Base-by-base conservation (phyloP, 2,113 vertebrate species). In the Gavia stellata region DNA sequence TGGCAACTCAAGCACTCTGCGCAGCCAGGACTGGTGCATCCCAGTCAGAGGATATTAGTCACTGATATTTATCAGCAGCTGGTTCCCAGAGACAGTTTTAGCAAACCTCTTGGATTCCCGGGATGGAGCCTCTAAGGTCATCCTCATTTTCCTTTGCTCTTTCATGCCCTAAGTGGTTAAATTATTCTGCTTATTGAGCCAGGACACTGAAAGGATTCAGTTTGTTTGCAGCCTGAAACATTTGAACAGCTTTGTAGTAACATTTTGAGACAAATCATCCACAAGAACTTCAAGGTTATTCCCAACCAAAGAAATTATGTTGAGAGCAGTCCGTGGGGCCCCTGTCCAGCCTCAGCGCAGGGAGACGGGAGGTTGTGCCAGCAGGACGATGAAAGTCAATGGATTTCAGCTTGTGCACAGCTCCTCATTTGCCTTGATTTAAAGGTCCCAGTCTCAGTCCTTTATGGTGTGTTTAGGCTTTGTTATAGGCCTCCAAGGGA, bases 381-480 rank as follows among this genome's bases (percentile, higher is more conserved):
- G 53, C 77, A 96, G 92, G 91, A 94, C 81, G 58, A 38, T 81
- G 74, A 83, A 96, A 94, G 89, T 86, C 92, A 87, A 16, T 96
- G 91, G 59, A 93, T 94, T 96, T 97, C 66, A 84, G 58, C 70
- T 86, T 72, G 45, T 89, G 80, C 77, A 26, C 28, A 61, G 84
- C 47, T 95, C 68, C 88, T 88, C 33, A 5, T 92, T 97, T 96
- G 65, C 62, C 89, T 95, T 96, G 94, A 98, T 97, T 98, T 98
- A 97, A 96, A 95, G 73, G 81, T 92, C 94, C 79, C 90, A 72
- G 34, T 90, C 79, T 91, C 31, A 28, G 70, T 82, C 93, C 79
- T 96, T 97, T 96, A 97, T 96, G 66, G 86, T 86, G 72, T 94
- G 71, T 96, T 97, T 97, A 97, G 89, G 72, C 81, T 97, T 97